Percentiles rank a stretch among this genome's conserved stretches.
These are phyloP conservation scores for Hipparchia sbordonii DNA, from an alignment of 2,888 invertebrate species.

Conservation along the genomic window DNA sequence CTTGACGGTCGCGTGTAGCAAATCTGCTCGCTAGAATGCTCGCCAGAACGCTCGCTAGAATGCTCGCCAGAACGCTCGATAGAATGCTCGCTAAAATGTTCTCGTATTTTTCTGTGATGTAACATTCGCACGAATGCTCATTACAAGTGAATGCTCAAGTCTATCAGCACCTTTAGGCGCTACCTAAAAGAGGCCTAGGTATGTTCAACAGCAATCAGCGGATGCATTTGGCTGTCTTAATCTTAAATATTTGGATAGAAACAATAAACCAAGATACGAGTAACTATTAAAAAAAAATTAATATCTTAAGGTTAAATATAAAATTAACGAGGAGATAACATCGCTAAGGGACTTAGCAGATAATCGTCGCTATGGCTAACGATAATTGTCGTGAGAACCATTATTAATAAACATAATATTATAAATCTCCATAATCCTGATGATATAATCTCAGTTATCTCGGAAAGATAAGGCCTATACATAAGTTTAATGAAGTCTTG, in stretches of 20 bases:
- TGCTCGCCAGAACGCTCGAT: too few species aligned
- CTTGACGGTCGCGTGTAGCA: too few species aligned
- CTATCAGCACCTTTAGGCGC: too few species aligned
- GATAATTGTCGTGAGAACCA: constrained; percentile 25
- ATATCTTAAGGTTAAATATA: constrained; percentile 21
- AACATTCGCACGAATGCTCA: too few species aligned
- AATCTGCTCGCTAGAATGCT: too few species aligned
- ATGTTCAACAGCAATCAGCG: too few species aligned
- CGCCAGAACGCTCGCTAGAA: too few species aligned
- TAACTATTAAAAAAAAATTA: background rate
- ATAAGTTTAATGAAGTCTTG: constrained; percentile 2
- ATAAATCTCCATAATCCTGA: constrained; percentile 35
- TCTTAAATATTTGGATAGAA: background rate
- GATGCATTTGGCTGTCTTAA: background rate
- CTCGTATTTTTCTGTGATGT: too few species aligned
- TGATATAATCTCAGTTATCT: constrained; percentile 30
- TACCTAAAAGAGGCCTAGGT: too few species aligned
- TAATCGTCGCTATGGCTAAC: constrained; percentile 21
- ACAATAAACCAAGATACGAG: constrained; percentile 2
- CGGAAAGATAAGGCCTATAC: constrained; percentile 1
- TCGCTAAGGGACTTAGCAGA: constrained; percentile 10
- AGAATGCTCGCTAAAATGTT: too few species aligned
- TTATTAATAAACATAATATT: constrained; percentile 25
- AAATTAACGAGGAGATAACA: constrained; percentile 15
- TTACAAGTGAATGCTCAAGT: too few species aligned